phyloP scores from a whole-genome alignment of 2,113 vertebrate species.

The Uria aalge region DNA sequence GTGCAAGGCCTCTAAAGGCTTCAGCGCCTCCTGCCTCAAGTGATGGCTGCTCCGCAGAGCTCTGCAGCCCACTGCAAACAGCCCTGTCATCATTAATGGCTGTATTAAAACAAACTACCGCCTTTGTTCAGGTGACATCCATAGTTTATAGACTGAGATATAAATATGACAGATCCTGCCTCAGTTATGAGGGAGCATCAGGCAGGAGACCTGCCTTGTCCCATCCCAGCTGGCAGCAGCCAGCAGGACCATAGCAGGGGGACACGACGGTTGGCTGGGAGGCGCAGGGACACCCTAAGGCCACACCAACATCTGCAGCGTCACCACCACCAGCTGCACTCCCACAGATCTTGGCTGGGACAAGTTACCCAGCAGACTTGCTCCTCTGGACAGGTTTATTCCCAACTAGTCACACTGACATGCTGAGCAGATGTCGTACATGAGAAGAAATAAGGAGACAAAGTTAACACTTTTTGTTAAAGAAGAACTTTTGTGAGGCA shows the following conservation, averaged over 20 bases:
- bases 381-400: background rate
- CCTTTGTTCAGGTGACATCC: background rate
- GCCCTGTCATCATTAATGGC: background rate
- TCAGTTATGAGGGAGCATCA: background rate
- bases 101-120: background rate
- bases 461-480: background rate
- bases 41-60: accelerated
- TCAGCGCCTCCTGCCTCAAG: accelerated
- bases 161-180: background rate
- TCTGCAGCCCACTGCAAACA: background rate
- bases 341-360: background rate
- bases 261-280: accelerated
- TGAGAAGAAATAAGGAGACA: background rate
- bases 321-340: background rate
- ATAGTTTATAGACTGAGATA: background rate
- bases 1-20: background rate
- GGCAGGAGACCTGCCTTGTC: background rate
- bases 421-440: background rate
- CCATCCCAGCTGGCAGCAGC: accelerated
- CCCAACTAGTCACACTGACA: background rate
- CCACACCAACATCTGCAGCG: accelerated
- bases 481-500: background rate
- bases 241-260: background rate
- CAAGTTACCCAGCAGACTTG: background rate
- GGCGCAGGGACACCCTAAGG: background rate